Percentiles rank a stretch among this genome's conserved stretches.
These are phyloP conservation scores for Sturnira hondurensis DNA, from an alignment of 2,113 vertebrate species.

Conservation along the genomic window DNA sequence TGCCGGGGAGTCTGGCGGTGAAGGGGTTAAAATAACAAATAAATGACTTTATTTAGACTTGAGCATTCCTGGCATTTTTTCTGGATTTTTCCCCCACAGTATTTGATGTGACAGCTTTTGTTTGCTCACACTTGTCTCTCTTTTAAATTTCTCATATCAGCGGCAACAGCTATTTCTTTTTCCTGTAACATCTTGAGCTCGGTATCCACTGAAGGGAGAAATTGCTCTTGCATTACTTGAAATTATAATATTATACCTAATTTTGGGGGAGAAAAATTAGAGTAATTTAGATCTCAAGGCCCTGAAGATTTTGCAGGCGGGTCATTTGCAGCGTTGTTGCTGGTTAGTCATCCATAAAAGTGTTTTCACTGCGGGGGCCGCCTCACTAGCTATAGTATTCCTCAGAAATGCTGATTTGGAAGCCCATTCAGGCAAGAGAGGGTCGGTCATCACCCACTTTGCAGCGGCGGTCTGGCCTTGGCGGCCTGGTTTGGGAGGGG, in stretches of 20 bases:
- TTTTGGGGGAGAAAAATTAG: conserved; percentile 32
- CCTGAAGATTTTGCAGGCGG: neutral
- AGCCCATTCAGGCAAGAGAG: neutral
- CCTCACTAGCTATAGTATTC: neutral
- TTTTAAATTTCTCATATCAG: conserved; percentile 74
- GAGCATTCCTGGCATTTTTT: conserved; percentile 72
- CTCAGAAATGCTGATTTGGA: neutral
- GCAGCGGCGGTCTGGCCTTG: neutral
- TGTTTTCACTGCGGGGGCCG: neutral
- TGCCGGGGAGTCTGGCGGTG: neutral
- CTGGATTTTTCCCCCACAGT: conserved; percentile 56
- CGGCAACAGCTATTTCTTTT: conserved; percentile 75
- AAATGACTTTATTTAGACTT: conserved; percentile 73
- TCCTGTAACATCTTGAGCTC: conserved; percentile 75
- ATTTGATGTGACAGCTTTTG: conserved; percentile 80
- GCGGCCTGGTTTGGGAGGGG: rapidly evolving
- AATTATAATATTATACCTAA: conserved; percentile 61
- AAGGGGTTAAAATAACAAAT: conserved; percentile 71
- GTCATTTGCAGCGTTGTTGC: neutral
- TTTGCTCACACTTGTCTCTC: conserved; percentile 81
- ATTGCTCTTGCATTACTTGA: conserved; percentile 66
- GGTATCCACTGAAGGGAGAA: conserved; percentile 74
- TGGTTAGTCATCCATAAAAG: neutral
- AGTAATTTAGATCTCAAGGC: neutral
- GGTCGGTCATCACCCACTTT: neutral